These are phyloP conservation scores for Chascanopsetta lugubris DNA, from an alignment of 2,113 vertebrate species.

Conservation along the genomic window DNA sequence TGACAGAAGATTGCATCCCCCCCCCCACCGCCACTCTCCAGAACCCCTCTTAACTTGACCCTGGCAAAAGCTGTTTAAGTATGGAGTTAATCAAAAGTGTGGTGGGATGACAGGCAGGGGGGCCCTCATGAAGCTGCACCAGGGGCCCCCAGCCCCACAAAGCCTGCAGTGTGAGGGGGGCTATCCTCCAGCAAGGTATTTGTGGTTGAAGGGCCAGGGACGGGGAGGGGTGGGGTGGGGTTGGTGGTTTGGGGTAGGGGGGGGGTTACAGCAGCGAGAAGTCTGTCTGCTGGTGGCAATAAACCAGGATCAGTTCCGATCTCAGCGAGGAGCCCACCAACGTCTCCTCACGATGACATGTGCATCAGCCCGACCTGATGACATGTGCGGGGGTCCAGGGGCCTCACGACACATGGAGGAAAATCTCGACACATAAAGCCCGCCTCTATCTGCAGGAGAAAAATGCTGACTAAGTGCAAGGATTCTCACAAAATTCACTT, in stretches of 20 bases:
- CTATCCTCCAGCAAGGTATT: conserved; percentile 12
- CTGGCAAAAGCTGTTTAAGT: conserved; percentile 57
- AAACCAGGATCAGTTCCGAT: conserved; percentile 55
- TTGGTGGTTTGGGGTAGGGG: too few relatives aligned
- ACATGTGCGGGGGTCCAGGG: conserved; percentile 10
- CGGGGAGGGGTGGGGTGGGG: too few relatives aligned
- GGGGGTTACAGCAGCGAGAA: conserved; percentile 16
- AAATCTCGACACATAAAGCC: neutral
- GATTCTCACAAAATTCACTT: neutral
- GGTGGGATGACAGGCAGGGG: conserved; percentile 67
- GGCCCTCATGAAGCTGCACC: conserved; percentile 45
- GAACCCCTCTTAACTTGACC: conserved; percentile 55
- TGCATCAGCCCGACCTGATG: conserved; percentile 34
- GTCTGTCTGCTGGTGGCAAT: conserved; percentile 61
- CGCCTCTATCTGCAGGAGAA: too few relatives aligned
- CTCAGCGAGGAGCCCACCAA: conserved; percentile 46
- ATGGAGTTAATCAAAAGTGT: conserved; percentile 78
- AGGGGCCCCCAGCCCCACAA: conserved; percentile 64
- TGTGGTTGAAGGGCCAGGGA: conserved; percentile 5
- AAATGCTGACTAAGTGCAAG: too few relatives aligned
- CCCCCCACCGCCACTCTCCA: too few relatives aligned
- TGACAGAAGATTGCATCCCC: conserved; percentile 27
- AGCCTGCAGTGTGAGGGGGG: conserved; percentile 52
- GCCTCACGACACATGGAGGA: neutral
- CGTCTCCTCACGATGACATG: conserved; percentile 40